A percentile compares a stretch with the other conserved stretches of the same genome.
Evolutionary conservation across 1,140 invertebrate genomes (phyloP).

Genomic region (Leptinotarsa defecta): DNA sequence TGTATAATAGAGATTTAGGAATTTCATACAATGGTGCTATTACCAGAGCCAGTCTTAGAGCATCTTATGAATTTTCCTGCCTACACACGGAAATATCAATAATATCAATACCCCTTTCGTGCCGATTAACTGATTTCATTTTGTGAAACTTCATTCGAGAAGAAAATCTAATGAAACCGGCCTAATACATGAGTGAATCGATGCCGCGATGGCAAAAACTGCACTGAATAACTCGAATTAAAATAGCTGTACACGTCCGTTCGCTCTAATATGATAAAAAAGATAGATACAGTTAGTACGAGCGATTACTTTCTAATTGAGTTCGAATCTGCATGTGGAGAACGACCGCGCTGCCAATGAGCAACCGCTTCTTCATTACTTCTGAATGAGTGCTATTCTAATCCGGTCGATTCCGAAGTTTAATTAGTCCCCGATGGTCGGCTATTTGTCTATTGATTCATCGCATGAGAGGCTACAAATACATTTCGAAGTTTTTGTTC

Average conservation of each 20-base stretch:
- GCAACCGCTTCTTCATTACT: conserved; percentile 33
- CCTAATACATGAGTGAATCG: neutral
- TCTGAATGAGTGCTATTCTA: conserved; percentile 30
- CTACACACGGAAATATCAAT: too few species aligned
- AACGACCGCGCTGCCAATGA: conserved; percentile 29
- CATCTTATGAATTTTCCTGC: too few species aligned
- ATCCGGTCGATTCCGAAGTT: conserved; percentile 24
- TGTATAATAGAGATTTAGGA: too few species aligned
- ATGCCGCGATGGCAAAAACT: conserved; percentile 27
- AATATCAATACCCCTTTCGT: too few species aligned
- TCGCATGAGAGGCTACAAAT: too few species aligned
- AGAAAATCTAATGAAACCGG: neutral
- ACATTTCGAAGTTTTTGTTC: too few species aligned
- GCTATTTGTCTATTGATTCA: neutral
- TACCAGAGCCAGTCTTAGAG: too few species aligned
- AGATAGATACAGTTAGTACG: conserved; percentile 35
- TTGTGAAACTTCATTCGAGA: neutral
- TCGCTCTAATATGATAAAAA: conserved; percentile 23
- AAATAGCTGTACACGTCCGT: conserved; percentile 38
- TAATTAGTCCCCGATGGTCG: conserved; percentile 20
- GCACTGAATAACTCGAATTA: conserved; percentile 38
- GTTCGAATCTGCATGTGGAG: conserved; percentile 40
- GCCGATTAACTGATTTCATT: neutral
- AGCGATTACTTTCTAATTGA: conserved; percentile 42
- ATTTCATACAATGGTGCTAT: too few species aligned